Base-by-base conservation (phyloP, 92 coral and sea anemone genomes). In the Phymanthus crucifer region DNA sequence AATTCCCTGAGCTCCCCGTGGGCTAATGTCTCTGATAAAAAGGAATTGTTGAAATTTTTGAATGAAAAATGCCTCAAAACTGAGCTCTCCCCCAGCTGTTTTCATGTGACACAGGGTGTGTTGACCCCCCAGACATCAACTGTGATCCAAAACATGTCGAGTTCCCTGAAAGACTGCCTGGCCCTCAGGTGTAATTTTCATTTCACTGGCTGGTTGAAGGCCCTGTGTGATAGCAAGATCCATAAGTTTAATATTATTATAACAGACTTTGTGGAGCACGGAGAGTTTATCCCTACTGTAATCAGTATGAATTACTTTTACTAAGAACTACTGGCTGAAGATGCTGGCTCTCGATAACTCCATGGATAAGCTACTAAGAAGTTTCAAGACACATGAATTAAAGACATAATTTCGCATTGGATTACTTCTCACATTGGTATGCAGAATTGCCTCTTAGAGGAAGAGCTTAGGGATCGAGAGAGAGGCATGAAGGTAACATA, bases 101-200 rank as follows among this genome's bases (percentile, higher is more conserved):
- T 93, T 70, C 92, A 88, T 73, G 94, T 95, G 26, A 91, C 97
- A 3, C 98, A 95, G 77, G 95, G 98, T 13, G 80, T 95, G 16
- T 84, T 93, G 1, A 93, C 97, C 0, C 98, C 98, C 0, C 98
- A 95, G 72, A 89, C 95, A 14, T 89, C 97, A 33, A 95, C 98
- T 9, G 83, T 95, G 21, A 3, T 93, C 32, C 91, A 89, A 66
- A 92, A 93, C 77, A 58, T 90, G 75, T 87, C 91, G 2, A 81
- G 97, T 58, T 88, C 94, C 6, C 72, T 93, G 21, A 95, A 90
- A 78, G 93, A 88, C 83, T 90, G 89, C 8, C 79, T 88, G 71
- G 92, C 98, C 0, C 33, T 74, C 79, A 87, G 87, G 66, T 89
- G 93, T 45, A 93, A 84, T 76, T 52, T 74, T 26, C 93, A 88